These are phyloP conservation scores for Hirundo rustica DNA, from an alignment of 2,797 vertebrate species.

Conservation along the genomic window DNA sequence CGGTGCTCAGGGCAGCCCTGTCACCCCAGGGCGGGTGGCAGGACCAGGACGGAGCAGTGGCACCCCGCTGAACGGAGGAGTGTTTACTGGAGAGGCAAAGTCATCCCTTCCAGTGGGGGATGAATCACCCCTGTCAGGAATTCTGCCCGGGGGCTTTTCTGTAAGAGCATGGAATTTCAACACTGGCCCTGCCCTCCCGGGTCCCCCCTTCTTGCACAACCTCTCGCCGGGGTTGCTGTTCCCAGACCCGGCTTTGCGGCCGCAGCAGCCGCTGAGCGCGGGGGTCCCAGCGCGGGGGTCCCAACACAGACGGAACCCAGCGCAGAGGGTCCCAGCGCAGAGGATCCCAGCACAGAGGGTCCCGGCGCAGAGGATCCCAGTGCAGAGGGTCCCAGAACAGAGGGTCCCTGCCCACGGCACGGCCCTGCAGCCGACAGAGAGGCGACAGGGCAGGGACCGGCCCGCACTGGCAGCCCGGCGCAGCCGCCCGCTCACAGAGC, in stretches of 20 bases:
- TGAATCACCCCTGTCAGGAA: constrained; percentile 67
- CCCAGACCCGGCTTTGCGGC: not conserved
- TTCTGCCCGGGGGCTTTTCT: constrained; percentile 53
- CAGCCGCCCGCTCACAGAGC: not conserved
- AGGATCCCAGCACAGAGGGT: not conserved
- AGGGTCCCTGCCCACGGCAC: rapidly evolving
- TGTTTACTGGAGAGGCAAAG: constrained; percentile 54
- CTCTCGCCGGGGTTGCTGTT: not conserved
- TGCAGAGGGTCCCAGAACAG: rapidly evolving
- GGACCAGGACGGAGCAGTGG: not conserved
- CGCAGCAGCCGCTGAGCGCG: rapidly evolving
- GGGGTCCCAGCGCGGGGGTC: too few species aligned
- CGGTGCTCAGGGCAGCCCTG: rapidly evolving
- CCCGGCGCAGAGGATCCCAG: not conserved
- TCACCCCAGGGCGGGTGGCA: not conserved
- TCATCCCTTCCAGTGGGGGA: constrained; percentile 46
- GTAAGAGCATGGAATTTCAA: constrained; percentile 38
- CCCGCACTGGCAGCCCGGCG: rapidly evolving
- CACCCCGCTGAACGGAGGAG: not conserved
- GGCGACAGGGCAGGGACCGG: rapidly evolving
- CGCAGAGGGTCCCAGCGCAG: rapidly evolving
- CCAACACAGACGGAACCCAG: too few species aligned
- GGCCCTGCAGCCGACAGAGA: not conserved
- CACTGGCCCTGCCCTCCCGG: not conserved
- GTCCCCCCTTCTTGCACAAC: constrained; percentile 50